A percentile compares a stretch with the other conserved stretches of the same genome.
Conservation (phyloP, 2,888 invertebrate genomes). For the Pammene fasciana region DNA sequence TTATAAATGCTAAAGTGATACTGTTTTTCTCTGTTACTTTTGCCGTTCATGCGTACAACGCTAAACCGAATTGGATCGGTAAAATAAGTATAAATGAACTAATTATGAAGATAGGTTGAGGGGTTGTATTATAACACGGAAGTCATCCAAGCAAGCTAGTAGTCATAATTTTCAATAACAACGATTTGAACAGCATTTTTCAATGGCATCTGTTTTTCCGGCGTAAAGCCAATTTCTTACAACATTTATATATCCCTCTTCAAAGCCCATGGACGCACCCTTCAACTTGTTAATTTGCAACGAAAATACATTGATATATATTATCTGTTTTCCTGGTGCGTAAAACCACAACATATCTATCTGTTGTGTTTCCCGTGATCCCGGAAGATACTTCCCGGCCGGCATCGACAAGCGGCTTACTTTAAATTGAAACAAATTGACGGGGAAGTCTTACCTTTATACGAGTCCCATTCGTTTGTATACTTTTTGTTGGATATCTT, state of each 20-base stretch:
- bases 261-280: too few species aligned
- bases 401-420: constrained; percentile 77
- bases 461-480: constrained; percentile 62
- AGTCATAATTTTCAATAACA: too few species aligned
- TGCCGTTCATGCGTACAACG: too few species aligned
- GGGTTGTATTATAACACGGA: too few species aligned
- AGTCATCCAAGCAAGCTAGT: too few species aligned
- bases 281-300: constrained; percentile 3
- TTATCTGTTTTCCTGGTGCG: constrained; percentile 22
- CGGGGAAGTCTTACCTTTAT: constrained; percentile 66
- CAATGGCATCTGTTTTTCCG: neutral
- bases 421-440: constrained; percentile 82
- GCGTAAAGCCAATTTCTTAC: neutral
- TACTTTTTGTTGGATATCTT: constrained; percentile 11
- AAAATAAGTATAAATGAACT: too few species aligned
- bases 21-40: too few species aligned
- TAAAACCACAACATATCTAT: constrained; percentile 33
- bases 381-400: constrained; percentile 35
- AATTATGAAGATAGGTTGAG: too few species aligned
- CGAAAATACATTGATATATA: constrained; percentile 22
- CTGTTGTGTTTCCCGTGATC: constrained; percentile 32
- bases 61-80: too few species aligned
- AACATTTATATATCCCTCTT: too few species aligned
- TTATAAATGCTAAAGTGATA: too few species aligned
- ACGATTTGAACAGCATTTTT: too few species aligned